These are phyloP conservation scores for Isaurus tuberculatus DNA, from an alignment of 92 coral and sea anemone genomes.

Conservation along the genomic window DNA sequence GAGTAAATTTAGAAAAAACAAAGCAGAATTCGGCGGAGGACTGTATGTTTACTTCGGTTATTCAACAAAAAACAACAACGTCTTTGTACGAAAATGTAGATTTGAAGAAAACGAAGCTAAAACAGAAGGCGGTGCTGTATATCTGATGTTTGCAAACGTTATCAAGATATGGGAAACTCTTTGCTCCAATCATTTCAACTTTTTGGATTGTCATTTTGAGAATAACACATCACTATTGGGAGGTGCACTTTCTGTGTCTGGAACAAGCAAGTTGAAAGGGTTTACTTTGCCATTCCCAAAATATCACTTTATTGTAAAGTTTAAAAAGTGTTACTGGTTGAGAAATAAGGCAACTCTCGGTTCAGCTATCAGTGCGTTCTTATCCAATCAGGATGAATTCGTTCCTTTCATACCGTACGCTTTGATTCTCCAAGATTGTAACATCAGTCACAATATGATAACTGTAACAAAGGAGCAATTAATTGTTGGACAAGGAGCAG, in stretches of 20 bases:
- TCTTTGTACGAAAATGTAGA: not conserved
- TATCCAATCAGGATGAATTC: conserved; percentile 65
- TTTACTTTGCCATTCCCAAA: not conserved
- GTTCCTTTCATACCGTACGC: conserved; percentile 64
- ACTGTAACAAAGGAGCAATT: conserved; percentile 40
- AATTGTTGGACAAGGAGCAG: conserved; percentile 73
- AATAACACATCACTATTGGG: conserved; percentile 78
- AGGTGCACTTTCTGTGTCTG: conserved; percentile 66
- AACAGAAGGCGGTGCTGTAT: conserved; percentile 27
- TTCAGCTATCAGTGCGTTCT: conserved; percentile 66
- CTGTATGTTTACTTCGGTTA: not conserved
- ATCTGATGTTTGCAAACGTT: not conserved
- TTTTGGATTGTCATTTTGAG: conserved; percentile 57
- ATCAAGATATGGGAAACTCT: not conserved
- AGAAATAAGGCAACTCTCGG: conserved; percentile 70
- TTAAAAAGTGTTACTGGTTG: conserved; percentile 53
- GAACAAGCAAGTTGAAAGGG: conserved; percentile 44
- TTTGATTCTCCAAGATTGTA: conserved; percentile 50
- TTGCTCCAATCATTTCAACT: conserved; percentile 45
- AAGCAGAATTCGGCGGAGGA: conserved; percentile 29
- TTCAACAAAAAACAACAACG: conserved; percentile 15
- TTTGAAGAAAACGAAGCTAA: conserved; percentile 13
- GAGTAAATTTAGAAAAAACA: conserved; percentile 6
- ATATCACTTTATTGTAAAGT: conserved; percentile 22
- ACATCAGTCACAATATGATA: conserved; percentile 59